These are phyloP conservation scores for Tragulus kanchil DNA, from an alignment of 2,113 vertebrate genomes.

Conservation along the genomic window DNA sequence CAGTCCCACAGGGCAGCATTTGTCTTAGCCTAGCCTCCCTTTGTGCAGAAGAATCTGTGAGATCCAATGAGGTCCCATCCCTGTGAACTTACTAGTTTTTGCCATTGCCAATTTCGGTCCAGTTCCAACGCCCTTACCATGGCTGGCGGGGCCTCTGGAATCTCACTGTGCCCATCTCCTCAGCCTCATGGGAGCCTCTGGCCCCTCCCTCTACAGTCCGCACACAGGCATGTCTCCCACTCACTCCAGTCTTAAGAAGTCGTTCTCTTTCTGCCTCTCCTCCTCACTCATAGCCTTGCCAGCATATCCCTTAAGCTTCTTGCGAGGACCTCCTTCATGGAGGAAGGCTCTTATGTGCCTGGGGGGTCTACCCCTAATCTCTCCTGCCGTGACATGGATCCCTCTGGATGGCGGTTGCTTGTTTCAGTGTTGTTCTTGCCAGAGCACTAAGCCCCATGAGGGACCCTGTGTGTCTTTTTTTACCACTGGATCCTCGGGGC, in stretches of 20 bases:
- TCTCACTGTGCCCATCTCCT: neutral
- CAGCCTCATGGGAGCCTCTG: neutral
- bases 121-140: accelerated
- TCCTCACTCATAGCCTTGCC: neutral
- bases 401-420: neutral
- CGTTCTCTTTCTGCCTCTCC: neutral
- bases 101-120: neutral
- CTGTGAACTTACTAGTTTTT: neutral
- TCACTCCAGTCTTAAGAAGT: neutral
- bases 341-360: neutral
- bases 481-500: too few relatives aligned
- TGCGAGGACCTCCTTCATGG: neutral
- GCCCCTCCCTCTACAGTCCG: neutral
- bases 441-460: neutral
- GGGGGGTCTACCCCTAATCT: neutral
- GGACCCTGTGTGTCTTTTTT: neutral
- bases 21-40: neutral
- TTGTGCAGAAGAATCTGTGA: neutral
- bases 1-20: neutral
- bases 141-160: neutral
- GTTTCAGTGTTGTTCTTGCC: neutral
- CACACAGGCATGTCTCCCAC: accelerated
- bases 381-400: neutral
- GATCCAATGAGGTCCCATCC: neutral
- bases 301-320: neutral